These are phyloP conservation scores for Chrysolina americana DNA, from an alignment of 2,888 invertebrate species.

Conservation along the genomic window DNA sequence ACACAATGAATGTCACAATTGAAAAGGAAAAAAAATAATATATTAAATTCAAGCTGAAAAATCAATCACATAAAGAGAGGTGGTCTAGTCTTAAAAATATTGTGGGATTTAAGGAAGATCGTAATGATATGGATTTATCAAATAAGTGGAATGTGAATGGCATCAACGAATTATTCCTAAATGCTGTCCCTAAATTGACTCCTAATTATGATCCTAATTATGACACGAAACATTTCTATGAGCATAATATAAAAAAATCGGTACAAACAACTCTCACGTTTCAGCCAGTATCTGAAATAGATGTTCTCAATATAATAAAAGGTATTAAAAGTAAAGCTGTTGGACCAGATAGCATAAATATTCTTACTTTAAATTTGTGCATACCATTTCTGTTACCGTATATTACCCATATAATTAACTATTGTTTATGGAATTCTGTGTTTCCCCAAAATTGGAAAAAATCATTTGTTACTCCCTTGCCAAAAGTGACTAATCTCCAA, in stretches of 20 bases:
- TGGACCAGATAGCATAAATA: no score
- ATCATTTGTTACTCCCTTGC: no score
- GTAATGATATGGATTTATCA: background rate
- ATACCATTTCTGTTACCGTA: no score
- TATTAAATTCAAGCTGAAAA: conserved; percentile 3
- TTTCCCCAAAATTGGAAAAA: conserved; percentile 4
- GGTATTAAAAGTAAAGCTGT: background rate
- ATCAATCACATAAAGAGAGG: conserved; percentile 1
- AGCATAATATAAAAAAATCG: background rate
- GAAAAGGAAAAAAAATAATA: conserved; percentile 5
- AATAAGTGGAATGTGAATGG: background rate
- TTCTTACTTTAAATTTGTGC: no score
- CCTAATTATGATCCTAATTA: no score
- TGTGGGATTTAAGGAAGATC: background rate
- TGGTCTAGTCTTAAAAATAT: background rate
- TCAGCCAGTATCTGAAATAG: conserved; percentile 31
- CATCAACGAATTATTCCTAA: background rate
- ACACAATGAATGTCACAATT: no score
- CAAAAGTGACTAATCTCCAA: no score
- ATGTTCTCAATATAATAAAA: conserved; percentile 28
- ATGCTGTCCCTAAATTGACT: background rate
- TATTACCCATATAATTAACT: no score
- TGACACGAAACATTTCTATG: background rate
- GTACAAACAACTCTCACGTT: conserved; percentile 25
- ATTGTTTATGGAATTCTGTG: no score